Base-by-base conservation (phyloP, 2,888 invertebrate species). In the Spilarctia lutea region DNA sequence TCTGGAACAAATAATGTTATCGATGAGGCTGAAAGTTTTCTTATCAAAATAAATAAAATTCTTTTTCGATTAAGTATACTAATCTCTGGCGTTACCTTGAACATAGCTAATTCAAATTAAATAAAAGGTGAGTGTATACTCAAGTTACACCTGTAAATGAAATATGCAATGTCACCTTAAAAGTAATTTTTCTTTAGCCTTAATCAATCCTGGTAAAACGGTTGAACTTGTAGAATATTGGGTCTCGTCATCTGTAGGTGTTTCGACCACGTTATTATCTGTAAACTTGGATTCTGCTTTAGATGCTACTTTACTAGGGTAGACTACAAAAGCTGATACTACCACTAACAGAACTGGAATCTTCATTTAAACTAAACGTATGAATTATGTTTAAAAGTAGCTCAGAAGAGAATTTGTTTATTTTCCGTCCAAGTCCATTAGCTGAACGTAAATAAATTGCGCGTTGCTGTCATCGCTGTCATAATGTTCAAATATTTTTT, bases 331-430 rank as follows among this genome's bases (percentile, higher is more conserved):
- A 0, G 81, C 81, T 8, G 85, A 81, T 60, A 89, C 69, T 11
- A 82, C 74, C 8, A 85, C 72, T 0, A 90, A 74, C 10, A 82
- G 69, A 6, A 89, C 48, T 56, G 79, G 35, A 16, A 71, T 70
- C 75, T 89, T 92, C 91, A 91, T 92, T 91, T 91, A 81, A 30
- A 86, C 82, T 48, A 24, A 30, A 68, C 30, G 10, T 20, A 68
- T 1, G 68, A 6, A 20, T 30, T 18, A 18, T 18, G 18, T 63
- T 30, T 30, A 18, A 30, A 30, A 30, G 6, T 16, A 4, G 27
- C 8, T 63, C 18, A 63, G 6, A 63, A 63, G 6, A 30, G 16
- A 63, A 30, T 30, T 30, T 30, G 2, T 11, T 27, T 60, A n/a
- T 27, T 27, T 27, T 60, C 24, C 3, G 1, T 60, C 4, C 4